A percentile compares a stretch with the other conserved stretches of the same genome.
Evolutionary conservation across 2,113 vertebrate genomes (phyloP).

Genomic region (Hypocryptadius cinnamomeus): DNA sequence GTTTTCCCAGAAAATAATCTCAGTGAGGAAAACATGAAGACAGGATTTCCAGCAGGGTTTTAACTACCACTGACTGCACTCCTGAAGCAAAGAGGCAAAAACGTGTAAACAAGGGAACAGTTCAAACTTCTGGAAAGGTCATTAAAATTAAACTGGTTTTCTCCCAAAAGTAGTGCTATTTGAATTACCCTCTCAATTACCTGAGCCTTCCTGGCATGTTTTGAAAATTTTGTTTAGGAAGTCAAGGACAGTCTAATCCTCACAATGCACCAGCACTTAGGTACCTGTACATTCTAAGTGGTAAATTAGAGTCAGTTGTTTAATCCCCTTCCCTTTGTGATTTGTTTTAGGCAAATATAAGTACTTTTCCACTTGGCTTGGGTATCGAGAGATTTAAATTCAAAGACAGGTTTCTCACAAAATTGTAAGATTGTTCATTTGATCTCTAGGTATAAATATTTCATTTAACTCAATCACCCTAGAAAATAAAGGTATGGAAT

Average conservation of each 20-base stretch:
- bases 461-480: not conserved
- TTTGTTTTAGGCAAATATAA: not conserved
- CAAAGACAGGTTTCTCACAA: not conserved
- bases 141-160: not conserved
- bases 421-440: not conserved
- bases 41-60: not conserved
- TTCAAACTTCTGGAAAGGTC: not conserved
- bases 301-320: not conserved
- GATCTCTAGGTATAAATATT: not conserved
- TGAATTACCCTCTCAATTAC: not conserved
- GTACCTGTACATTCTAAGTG: not conserved
- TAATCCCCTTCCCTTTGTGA: not conserved
- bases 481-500: not conserved
- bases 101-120: not conserved
- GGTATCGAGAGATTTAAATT: not conserved
- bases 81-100: not conserved
- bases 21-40: rapidly evolving
- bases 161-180: not conserved
- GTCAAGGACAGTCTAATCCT: not conserved
- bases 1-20: not conserved
- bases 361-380: not conserved
- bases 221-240: not conserved
- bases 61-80: not conserved
- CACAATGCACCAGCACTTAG: not conserved
- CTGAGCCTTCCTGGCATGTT: not conserved